phyloP scores from a whole-genome alignment of 2,113 vertebrate species.

The Riparia riparia region DNA sequence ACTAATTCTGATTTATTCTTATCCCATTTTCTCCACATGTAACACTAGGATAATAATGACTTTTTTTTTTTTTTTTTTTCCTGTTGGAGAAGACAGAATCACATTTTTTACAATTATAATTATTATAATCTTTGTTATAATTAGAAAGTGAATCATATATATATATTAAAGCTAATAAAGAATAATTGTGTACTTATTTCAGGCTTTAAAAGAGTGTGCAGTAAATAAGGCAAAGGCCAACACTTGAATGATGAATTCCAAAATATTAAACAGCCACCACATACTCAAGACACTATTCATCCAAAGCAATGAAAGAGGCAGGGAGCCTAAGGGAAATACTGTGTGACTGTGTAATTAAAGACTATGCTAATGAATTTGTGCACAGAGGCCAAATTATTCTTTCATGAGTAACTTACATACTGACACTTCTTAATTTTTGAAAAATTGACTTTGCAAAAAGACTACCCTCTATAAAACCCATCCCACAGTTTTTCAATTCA shows the following conservation, averaged over 20 bases:
- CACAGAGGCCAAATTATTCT: background rate
- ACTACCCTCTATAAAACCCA: background rate
- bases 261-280: slow-evolving; percentile 10
- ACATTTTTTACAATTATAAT: background rate
- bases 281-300: background rate
- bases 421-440: background rate
- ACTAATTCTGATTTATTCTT: background rate
- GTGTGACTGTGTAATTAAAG: slow-evolving; percentile 17
- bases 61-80: background rate
- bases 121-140: background rate
- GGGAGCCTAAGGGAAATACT: background rate
- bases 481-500: background rate
- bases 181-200: background rate
- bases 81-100: background rate
- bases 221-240: background rate
- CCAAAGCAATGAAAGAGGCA: background rate
- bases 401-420: background rate
- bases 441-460: background rate
- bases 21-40: background rate
- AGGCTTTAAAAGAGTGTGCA: background rate
- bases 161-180: background rate
- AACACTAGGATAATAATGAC: background rate
- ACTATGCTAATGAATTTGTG: background rate
- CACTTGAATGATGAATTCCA: slow-evolving; percentile 10
- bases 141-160: background rate